These are phyloP conservation scores for Tinamus guttatus DNA, from an alignment of 2,113 vertebrate species.

Conservation along the genomic window DNA sequence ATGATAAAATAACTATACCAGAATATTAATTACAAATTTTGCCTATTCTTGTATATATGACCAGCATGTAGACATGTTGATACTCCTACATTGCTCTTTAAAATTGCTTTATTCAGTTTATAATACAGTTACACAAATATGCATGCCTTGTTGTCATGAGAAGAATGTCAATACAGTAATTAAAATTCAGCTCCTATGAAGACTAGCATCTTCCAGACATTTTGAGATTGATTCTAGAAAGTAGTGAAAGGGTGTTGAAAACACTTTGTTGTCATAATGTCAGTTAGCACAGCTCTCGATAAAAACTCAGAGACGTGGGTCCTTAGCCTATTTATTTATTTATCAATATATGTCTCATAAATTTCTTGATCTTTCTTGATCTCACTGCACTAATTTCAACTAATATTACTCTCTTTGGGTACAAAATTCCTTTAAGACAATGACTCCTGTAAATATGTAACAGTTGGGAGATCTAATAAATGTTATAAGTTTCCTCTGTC, in stretches of 20 bases:
- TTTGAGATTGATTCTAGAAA: neutral
- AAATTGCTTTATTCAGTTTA: neutral
- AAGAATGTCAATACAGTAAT: neutral
- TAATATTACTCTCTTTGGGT: neutral
- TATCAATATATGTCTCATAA: neutral
- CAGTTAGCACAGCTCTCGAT: neutral
- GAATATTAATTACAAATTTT: neutral
- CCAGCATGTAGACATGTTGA: neutral
- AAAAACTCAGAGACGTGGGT: neutral
- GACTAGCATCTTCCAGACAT: neutral
- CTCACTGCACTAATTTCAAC: neutral
- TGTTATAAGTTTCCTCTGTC: neutral
- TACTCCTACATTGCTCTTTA: neutral
- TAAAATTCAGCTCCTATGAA: neutral
- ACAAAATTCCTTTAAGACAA: neutral
- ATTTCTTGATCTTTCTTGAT: neutral
- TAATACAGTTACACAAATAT: neutral
- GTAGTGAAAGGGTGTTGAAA: neutral
- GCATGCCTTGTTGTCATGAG: neutral
- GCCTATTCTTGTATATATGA: neutral
- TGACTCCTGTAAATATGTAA: neutral
- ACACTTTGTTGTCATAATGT: neutral
- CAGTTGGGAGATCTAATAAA: neutral
- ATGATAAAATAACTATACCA: neutral
- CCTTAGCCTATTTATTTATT: neutral